These are phyloP conservation scores for Aphidius gifuensis DNA, from an alignment of 1,140 invertebrate species.

Conservation along the genomic window DNA sequence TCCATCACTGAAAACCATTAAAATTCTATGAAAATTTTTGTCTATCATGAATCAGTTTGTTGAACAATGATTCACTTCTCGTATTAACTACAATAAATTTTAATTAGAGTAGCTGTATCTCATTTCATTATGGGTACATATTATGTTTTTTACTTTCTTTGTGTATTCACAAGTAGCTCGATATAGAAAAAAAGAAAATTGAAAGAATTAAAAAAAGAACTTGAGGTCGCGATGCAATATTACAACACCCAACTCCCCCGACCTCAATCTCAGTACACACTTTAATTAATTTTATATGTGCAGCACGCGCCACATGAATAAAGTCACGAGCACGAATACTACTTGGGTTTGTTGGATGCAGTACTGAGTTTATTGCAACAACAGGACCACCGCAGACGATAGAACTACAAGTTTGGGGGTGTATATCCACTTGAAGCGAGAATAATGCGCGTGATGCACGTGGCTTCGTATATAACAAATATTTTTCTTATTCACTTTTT, in stretches of 20 bases:
- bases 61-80: no score
- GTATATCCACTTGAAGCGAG: slow-evolving; percentile 8
- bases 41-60: no score
- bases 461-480: slow-evolving; percentile 20
- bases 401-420: slow-evolving; percentile 1
- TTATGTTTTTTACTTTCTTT: no score
- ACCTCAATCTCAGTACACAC: slow-evolving; percentile 28
- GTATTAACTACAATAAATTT: no score
- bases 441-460: slow-evolving; percentile 13
- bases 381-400: slow-evolving; percentile 11
- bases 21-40: no score
- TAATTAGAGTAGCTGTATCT: no score
- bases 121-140: no score
- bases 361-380: not conserved
- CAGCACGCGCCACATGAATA: slow-evolving; percentile 29
- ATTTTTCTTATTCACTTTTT: slow-evolving; percentile 9
- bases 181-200: no score
- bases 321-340: slow-evolving; percentile 30
- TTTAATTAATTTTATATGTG: slow-evolving; percentile 53
- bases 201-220: no score
- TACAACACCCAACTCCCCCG: slow-evolving; percentile 14
- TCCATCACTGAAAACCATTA: no score
- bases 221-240: no score
- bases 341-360: not conserved
- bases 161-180: no score